Base-by-base conservation (phyloP, 2,888 invertebrate genomes). In the Coecobrya sp. region DNA sequence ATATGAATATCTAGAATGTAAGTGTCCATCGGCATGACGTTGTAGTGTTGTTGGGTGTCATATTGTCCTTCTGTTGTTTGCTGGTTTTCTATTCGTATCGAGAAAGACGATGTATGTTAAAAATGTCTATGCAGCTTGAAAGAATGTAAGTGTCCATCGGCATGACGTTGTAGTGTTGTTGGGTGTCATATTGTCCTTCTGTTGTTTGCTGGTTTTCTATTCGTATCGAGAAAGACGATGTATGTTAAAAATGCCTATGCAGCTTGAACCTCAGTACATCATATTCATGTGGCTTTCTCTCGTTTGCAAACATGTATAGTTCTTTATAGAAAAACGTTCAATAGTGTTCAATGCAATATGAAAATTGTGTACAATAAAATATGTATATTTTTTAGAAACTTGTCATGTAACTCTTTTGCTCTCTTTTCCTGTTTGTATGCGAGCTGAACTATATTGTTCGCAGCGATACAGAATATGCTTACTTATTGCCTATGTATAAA, bases 361-460 rank as follows among this genome's bases (percentile, higher is more conserved):
- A 5, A 42, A 70, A 13, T 7, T 36, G n/a, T 79, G 62, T 19
- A 79, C 42, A 62, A 65, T 25, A 62, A 79, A 62, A 62, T 82
- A 45, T 88, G 52, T 88, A 68, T 49, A 88, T 88, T 81, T 88
- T 88, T 88, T 68, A 88, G 81, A 52, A 16, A 52, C 45, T 81
- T 88, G 88, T 88, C 88, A 88, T 65, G 65, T 49, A 45, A 76
- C 76, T n/a, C 27, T 22, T 86, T 87, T 42, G 59, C 4, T n/a
- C 25, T 62, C n/a, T 62, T 25, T 62, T 27, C 25, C 30, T 76
- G 76, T 79, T 86, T 86, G 36, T 59, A 42, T 59, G 0, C 42
- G 42, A 16, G 25, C 16, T 68, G 13, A 68, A 68, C 22, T 19
- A 10, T 16, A 49, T 49, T 10, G 49, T n/a, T n/a, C n/a, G 49